Evolutionary conservation across 2,797 vertebrate species (phyloP), one percentile per base, ranked within the genome.

Genomic region (Acipenser transmontanus): DNA sequence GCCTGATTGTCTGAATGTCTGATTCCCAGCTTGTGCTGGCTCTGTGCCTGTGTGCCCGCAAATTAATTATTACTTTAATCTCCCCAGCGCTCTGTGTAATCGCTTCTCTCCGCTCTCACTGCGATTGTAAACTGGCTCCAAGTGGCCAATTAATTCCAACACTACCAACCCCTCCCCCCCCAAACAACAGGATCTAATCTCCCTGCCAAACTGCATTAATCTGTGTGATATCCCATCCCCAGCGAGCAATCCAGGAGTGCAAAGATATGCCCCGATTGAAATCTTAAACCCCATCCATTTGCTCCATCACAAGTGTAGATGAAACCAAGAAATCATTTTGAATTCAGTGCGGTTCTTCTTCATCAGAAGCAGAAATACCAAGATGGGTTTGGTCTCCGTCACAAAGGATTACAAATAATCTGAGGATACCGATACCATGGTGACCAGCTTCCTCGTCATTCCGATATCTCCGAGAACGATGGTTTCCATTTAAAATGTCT

Each of bases 61-160:
- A 87, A 86, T 85, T 90, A 89, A 91, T 91, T 91, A 89, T 85
- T 82, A 80, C 85, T 86, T 85, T 90, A 86, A 91, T 89, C 88
- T 87, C 83, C 70, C 65, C 84, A 82, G 80, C 85, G 82, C 68
- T n/a, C 81, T 84, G 82, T 82, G 84, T 86, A 81, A 82, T 80
- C 80, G 81, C 72, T 78, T 74, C 76, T 76, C 81, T 82, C 20
- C 47, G 17, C 61, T 62, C 49, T 7, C 12, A 11, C 62, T 50
- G 62, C 51, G 8, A 63, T 49, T 63, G 65, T 17, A 68, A 66
- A 62, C 61, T 52, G 61, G 49, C 73, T 74, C 82, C 72, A 77
- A 74, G 76, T 78, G 76, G 70, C 78, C 73, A 75, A 75, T 71
- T 73, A 60, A 20, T 9, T 63, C 64, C 49, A 50, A 59, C 68